phyloP scores from a whole-genome alignment of 2,113 vertebrate species.

The Amblyopsis rosae region DNA sequence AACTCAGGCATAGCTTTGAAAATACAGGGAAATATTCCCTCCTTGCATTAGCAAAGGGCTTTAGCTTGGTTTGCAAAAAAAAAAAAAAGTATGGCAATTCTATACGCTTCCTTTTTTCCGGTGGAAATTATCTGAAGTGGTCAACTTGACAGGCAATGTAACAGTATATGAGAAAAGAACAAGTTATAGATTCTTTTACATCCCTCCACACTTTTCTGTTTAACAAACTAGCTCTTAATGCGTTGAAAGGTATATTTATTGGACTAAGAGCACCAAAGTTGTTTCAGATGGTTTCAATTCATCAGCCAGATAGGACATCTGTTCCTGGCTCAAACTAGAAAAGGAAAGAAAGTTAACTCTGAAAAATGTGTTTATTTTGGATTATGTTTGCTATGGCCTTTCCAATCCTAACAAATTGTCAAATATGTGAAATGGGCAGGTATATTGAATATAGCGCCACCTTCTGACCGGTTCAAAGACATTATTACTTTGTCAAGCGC shows the following conservation, averaged over 20 bases:
- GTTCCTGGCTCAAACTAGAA: slow-evolving; percentile 81
- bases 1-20: no score
- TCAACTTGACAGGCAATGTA: slow-evolving; percentile 1
- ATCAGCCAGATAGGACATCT: slow-evolving; percentile 86
- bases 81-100: no score
- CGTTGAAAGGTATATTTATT: slow-evolving; percentile 94
- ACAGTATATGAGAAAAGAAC: slow-evolving; percentile 32
- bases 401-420: slow-evolving; percentile 82
- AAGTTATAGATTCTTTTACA: slow-evolving; percentile 52
- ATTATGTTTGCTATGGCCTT: slow-evolving; percentile 72
- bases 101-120: no score
- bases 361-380: slow-evolving; percentile 82
- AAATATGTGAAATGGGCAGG: slow-evolving; percentile 66
- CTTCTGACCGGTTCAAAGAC: slow-evolving; percentile 27
- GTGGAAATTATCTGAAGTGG: no score
- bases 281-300: slow-evolving; percentile 96
- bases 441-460: slow-evolving; percentile 50
- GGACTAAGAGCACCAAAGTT: slow-evolving; percentile 84
- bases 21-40: no score
- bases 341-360: slow-evolving; percentile 66
- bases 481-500: slow-evolving; percentile 21
- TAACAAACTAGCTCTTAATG: slow-evolving; percentile 75
- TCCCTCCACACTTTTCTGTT: slow-evolving; percentile 63
- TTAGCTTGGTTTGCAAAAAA: no score
- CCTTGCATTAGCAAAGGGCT: no score